phyloP scores from a whole-genome alignment of 2,113 vertebrate species.

The Dunckerocampus dactyliophorus region DNA sequence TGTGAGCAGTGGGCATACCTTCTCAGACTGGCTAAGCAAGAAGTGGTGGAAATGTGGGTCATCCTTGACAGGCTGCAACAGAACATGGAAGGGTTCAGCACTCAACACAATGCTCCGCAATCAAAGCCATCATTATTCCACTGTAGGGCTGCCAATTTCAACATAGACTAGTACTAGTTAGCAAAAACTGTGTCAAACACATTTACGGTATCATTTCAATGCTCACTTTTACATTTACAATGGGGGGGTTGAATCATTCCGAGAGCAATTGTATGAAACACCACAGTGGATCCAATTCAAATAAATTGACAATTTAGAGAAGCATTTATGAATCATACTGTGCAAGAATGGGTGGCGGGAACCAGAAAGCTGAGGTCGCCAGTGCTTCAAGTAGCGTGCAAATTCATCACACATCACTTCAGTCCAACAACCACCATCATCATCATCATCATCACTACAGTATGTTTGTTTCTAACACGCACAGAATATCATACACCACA shows the following conservation, averaged over 20 bases:
- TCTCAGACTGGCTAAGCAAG: slow-evolving; percentile 95
- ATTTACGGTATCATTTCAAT: no score
- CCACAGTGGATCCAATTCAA: neutral
- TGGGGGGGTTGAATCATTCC: no score
- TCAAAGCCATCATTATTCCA: neutral
- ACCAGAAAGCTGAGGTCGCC: neutral
- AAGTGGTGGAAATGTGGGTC: slow-evolving; percentile 98
- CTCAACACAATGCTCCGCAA: neutral
- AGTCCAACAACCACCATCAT: no score
- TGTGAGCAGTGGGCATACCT: slow-evolving; percentile 75
- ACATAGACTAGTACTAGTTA: no score
- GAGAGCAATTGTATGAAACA: neutral
- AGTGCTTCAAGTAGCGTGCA: neutral
- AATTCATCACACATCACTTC: neutral
- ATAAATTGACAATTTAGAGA: neutral
- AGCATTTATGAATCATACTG: neutral
- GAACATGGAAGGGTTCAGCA: slow-evolving; percentile 54
- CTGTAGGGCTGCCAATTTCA: neutral
- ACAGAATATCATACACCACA: no score
- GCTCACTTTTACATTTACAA: no score
- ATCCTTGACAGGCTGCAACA: slow-evolving; percentile 90
- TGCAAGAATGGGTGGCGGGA: neutral
- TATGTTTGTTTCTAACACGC: no score
- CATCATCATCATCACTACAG: no score
- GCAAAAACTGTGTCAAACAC: no score